These are phyloP conservation scores for Hemicentrotus pulcherrimus DNA, from an alignment of 35 echinoderm and acorn worm species.

Conservation along the genomic window DNA sequence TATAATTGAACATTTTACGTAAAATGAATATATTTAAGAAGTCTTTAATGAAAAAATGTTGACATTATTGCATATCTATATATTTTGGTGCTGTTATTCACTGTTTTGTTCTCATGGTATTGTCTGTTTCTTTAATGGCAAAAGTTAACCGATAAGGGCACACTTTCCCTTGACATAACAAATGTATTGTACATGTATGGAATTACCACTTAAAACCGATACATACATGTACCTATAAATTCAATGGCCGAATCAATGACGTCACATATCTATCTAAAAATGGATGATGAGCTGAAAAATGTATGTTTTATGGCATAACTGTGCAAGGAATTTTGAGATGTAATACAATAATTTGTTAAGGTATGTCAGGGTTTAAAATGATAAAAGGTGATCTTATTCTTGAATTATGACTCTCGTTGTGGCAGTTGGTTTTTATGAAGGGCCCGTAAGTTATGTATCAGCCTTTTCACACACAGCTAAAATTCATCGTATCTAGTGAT, in stretches of 20 bases:
- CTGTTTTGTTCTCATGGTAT: neutral
- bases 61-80: conserved; percentile 35
- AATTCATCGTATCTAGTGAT: too few species aligned
- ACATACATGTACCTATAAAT: neutral
- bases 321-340: neutral
- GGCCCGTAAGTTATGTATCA: too few species aligned
- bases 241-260: neutral
- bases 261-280: neutral
- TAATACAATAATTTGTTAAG: neutral
- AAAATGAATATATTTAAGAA: conserved; percentile 27
- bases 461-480: too few species aligned
- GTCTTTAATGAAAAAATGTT: neutral
- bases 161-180: neutral
- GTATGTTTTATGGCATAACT: neutral
- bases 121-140: neutral
- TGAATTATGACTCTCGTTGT: too few species aligned
- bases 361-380: neutral
- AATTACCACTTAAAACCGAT: neutral
- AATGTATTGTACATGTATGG: neutral
- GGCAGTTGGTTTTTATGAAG: neutral
- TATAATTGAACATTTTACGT: neutral
- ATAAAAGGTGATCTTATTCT: neutral
- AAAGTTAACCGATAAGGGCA: neutral
- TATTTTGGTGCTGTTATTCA: conserved; percentile 40
- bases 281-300: neutral